Base-by-base conservation (phyloP, 2,797 vertebrate species). In the Heteromormyrus szaboi region DNA sequence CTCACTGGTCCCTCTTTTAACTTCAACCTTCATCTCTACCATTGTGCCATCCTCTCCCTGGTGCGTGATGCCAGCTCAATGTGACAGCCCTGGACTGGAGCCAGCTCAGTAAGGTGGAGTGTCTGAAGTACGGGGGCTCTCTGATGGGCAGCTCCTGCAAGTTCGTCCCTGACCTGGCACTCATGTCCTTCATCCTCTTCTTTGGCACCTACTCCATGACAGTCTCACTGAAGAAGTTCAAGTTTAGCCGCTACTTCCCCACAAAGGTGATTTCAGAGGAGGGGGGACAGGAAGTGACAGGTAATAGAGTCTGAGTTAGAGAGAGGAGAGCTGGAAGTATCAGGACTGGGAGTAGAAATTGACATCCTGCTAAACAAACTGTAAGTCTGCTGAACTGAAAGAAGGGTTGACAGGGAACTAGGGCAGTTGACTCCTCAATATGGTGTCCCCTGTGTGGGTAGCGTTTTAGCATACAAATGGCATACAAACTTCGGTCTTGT, bases 101-200 rank as follows among this genome's bases (percentile, higher is more conserved):
- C 54, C 97, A 99, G 95, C 96, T 99, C 91, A 97, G 98, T 90
- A 99, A 98, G 96, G 98, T 98, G 94, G 98, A 99, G 90, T 99
- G 98, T 91, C 92, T 98, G 90, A 97, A 94, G 89, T 99, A 99
- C 0, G 98, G 98, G 0, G 98, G 98, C 65, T 96, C 95, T 87
- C 94, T 99, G 53, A 95, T 98, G 22, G 98, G 98, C 7, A 97
- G 96, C 79, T 96, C 97, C 93, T 99, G 98, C 93, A 96, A 96
- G 87, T 99, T 95, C 0, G 94, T 98, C 90, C 98, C 98, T 0
- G 98, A 99, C 92, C 92, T 99, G 95, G 98, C 98, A 0, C 97
- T 99, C 88, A 98, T 99, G 97, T 99, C 98, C 91, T 99, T 99
- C 96, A 99, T 99, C 93, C 97, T 99, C 91, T 99, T 99, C 96